Percentiles rank a stretch among this genome's conserved stretches.
These are phyloP conservation scores for Alviniconcha marisindica DNA, from an alignment of 1,140 invertebrate species.

Conservation along the genomic window DNA sequence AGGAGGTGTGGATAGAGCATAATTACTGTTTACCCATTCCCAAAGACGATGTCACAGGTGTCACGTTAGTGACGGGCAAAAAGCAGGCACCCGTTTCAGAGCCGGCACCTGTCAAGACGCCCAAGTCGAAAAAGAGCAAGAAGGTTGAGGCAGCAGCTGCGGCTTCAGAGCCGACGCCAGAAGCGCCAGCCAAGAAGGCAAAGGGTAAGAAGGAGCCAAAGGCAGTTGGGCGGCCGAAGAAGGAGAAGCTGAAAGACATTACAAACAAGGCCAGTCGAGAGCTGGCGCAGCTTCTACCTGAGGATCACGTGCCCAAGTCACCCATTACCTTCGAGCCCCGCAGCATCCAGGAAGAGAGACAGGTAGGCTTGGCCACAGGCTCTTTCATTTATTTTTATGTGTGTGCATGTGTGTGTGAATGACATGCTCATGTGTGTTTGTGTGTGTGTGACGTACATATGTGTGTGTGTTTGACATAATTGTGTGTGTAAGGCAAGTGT, in stretches of 20 bases:
- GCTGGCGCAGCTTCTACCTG: slow-evolving; percentile 65
- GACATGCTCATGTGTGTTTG: too few species aligned
- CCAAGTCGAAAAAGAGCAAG: slow-evolving; percentile 41
- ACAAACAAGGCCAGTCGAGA: slow-evolving; percentile 69
- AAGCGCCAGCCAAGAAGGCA: slow-evolving; percentile 33
- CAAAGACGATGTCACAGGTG: slow-evolving; percentile 15
- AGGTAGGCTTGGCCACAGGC: too few species aligned
- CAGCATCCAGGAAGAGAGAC: slow-evolving; percentile 66
- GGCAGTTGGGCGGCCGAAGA: slow-evolving; percentile 21
- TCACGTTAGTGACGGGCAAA: neutral
- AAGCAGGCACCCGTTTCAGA: neutral
- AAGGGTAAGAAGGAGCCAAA: slow-evolving; percentile 52
- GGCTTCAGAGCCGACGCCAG: neutral
- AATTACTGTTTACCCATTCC: slow-evolving; percentile 69
- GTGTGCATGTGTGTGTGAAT: too few species aligned
- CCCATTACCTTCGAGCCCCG: slow-evolving; percentile 67
- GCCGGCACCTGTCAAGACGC: neutral
- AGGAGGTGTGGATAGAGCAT: slow-evolving; percentile 71
- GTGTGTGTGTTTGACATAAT: too few species aligned
- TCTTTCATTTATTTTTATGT: too few species aligned
- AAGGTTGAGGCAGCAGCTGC: neutral
- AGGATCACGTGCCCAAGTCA: slow-evolving; percentile 61
- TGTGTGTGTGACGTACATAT: too few species aligned
- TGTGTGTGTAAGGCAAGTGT: too few species aligned
- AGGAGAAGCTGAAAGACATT: slow-evolving; percentile 61